These are phyloP conservation scores for Drosophila fulvimacula DNA, from an alignment of 2,888 invertebrate genomes.

Conservation along the genomic window DNA sequence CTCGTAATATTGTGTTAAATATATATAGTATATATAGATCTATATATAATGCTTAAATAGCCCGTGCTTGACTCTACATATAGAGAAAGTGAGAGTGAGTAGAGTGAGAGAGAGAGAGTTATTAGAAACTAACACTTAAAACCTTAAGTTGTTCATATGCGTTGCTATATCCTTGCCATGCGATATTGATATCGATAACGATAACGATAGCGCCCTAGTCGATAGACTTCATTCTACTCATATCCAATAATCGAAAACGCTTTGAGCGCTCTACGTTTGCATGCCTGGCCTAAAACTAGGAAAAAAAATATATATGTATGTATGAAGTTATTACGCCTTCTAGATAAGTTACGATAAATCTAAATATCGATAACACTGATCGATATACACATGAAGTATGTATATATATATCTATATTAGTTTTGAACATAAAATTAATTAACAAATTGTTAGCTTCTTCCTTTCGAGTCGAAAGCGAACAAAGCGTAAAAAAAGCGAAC, in stretches of 20 bases:
- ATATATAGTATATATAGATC: slow-evolving; percentile 49
- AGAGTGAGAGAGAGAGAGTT: background rate
- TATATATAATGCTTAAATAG: slow-evolving; percentile 57
- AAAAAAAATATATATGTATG: slow-evolving; percentile 58
- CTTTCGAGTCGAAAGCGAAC: slow-evolving; percentile 46
- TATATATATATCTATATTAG: slow-evolving; percentile 31
- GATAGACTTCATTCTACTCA: slow-evolving; percentile 8
- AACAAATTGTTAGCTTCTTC: slow-evolving; percentile 55
- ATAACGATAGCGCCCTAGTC: slow-evolving; percentile 14
- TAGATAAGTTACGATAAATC: slow-evolving; percentile 41
- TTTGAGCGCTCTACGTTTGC: slow-evolving; percentile 73
- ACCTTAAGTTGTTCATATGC: slow-evolving; percentile 70
- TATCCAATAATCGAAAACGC: slow-evolving; percentile 69
- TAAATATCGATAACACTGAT: slow-evolving; percentile 40
- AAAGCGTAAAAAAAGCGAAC: slow-evolving; percentile 23
- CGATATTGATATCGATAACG: slow-evolving; percentile 22
- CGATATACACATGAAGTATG: slow-evolving; percentile 23
- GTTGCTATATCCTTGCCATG: slow-evolving; percentile 71
- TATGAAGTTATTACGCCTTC: slow-evolving; percentile 21
- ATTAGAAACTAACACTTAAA: slow-evolving; percentile 77
- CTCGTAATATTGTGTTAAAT: slow-evolving; percentile 38
- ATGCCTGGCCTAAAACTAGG: slow-evolving; percentile 56
- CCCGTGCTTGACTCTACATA: slow-evolving; percentile 17
- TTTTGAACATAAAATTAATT: slow-evolving; percentile 75
- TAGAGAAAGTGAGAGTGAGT: background rate